These are phyloP conservation scores for Tragelaphus imberbis DNA, from an alignment of 2,113 vertebrate genomes.

Conservation along the genomic window DNA sequence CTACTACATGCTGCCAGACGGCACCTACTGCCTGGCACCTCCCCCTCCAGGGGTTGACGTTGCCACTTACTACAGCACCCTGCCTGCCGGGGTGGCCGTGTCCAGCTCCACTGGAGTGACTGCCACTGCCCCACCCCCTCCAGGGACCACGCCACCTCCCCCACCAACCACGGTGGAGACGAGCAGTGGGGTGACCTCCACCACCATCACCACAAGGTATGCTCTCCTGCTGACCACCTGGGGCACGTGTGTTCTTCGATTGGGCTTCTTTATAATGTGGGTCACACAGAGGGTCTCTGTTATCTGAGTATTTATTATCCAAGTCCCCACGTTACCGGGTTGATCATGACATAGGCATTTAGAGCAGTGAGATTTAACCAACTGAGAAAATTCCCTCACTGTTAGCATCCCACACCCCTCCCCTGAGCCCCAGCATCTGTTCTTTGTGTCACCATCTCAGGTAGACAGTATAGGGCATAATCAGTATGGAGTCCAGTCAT, in stretches of 20 bases:
- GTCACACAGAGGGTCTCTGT: neutral
- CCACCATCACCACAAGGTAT: constrained; percentile 78
- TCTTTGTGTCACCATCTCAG: neutral
- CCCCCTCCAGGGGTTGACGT: constrained; percentile 93
- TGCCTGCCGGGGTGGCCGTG: constrained; percentile 82
- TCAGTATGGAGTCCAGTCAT: neutral
- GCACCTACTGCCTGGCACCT: constrained; percentile 92
- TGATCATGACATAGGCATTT: too few relatives aligned
- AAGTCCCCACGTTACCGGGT: too few relatives aligned
- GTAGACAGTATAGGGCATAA: accelerated
- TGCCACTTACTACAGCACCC: constrained; percentile 85
- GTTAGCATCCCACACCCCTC: accelerated
- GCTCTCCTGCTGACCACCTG: neutral
- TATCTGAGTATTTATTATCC: neutral
- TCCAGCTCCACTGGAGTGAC: constrained; percentile 76
- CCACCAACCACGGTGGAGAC: constrained; percentile 69
- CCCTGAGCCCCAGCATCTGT: neutral
- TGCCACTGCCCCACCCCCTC: constrained; percentile 79
- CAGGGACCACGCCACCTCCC: constrained; percentile 81
- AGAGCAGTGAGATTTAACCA: neutral
- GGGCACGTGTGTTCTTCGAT: accelerated
- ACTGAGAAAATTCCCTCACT: accelerated
- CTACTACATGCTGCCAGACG: constrained; percentile 97
- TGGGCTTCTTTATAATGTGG: too few relatives aligned
- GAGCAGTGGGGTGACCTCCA: constrained; percentile 49